phyloP scores from a whole-genome alignment of 1,140 invertebrate species.

The Euborellia annulipes region DNA sequence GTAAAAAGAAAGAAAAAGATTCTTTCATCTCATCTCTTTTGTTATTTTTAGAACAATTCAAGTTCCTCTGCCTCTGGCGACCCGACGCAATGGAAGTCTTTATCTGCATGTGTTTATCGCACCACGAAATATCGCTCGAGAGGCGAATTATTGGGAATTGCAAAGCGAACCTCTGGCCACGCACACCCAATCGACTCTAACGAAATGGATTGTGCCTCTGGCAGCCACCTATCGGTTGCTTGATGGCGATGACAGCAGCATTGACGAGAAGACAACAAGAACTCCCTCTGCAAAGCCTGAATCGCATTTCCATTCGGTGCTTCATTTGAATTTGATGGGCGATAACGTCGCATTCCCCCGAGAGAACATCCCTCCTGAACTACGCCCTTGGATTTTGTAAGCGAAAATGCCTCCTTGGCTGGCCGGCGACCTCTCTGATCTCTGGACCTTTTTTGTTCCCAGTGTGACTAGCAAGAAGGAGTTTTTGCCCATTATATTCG shows the following conservation, averaged over 20 bases:
- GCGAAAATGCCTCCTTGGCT: background rate
- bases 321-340: slow-evolving; percentile 45
- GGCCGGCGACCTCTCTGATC: too few species aligned
- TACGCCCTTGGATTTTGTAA: slow-evolving; percentile 37
- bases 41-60: slow-evolving; percentile 34
- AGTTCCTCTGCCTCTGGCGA: slow-evolving; percentile 48
- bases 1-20: too few species aligned
- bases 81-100: slow-evolving; percentile 58
- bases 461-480: slow-evolving; percentile 44
- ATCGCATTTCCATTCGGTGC: slow-evolving; percentile 42
- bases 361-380: slow-evolving; percentile 41
- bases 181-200: slow-evolving; percentile 41
- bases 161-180: slow-evolving; percentile 34
- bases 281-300: slow-evolving; percentile 24
- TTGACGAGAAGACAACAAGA: slow-evolving; percentile 6
- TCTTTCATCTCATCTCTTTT: too few species aligned
- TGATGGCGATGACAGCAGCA: slow-evolving; percentile 30
- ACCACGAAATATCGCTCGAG: slow-evolving; percentile 25
- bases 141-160: slow-evolving; percentile 14
- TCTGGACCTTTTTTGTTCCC: slow-evolving; percentile 19
- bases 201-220: slow-evolving; percentile 52
- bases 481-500: slow-evolving; percentile 68
- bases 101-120: slow-evolving; percentile 46
- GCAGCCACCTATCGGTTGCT: slow-evolving; percentile 60
- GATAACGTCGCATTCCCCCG: slow-evolving; percentile 41